phyloP scores from a whole-genome alignment of 1,140 invertebrate genomes.

The Bombus superbus region DNA sequence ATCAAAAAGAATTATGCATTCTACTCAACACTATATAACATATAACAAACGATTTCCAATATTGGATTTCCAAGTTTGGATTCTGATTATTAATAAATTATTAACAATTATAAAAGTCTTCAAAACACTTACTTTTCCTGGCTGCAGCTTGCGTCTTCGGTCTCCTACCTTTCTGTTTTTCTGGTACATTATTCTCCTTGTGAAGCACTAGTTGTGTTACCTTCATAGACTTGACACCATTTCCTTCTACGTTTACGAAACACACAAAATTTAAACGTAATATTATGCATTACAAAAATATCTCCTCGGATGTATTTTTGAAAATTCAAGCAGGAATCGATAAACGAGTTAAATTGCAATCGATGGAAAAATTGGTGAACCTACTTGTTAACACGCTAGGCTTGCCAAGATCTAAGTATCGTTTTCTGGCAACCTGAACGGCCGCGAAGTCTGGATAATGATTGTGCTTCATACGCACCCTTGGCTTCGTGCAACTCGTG shows the following conservation, averaged over 20 bases:
- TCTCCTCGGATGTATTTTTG: not conserved
- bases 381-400: constrained; percentile 66
- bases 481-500: constrained; percentile 71
- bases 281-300: not conserved
- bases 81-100: not conserved
- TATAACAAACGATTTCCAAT: too few species aligned
- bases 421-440: constrained; percentile 75
- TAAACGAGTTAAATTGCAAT: not conserved
- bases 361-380: constrained; percentile 8
- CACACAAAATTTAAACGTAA: not conserved
- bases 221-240: not conserved
- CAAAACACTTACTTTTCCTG: constrained; percentile 21
- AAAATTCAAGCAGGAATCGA: not conserved
- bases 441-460: constrained; percentile 79
- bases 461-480: constrained; percentile 79
- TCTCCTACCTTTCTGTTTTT: not conserved
- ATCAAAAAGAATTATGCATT: too few species aligned
- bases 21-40: not conserved
- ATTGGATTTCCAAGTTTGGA: not conserved
- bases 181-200: not conserved
- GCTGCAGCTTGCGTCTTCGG: not conserved
- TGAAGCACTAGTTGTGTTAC: not conserved
- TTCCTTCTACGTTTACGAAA: not conserved
- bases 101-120: not conserved
- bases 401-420: constrained; percentile 71